Percentiles rank a stretch among this genome's conserved stretches.
Evolutionary conservation across 2,113 vertebrate species (phyloP).

Genomic region (Percopsis transmontana): DNA sequence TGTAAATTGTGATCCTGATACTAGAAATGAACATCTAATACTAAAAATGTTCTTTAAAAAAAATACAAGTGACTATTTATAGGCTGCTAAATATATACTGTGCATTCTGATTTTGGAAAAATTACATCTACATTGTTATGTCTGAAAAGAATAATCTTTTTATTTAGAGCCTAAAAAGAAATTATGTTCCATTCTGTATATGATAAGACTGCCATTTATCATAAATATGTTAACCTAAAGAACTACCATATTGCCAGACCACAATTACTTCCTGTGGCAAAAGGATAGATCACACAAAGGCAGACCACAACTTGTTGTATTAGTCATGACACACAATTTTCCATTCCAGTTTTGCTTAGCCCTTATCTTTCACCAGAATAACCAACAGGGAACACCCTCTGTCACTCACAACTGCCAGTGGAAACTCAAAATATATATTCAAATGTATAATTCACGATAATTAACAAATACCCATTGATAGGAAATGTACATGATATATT

Average conservation of each 20-base stretch:
- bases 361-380: conserved; percentile 65
- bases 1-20: too few species aligned
- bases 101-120: too few species aligned
- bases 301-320: neutral
- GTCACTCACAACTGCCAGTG: conserved; percentile 53
- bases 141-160: too few species aligned
- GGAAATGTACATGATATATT: neutral
- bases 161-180: too few species aligned
- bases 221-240: neutral
- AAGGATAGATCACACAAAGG: neutral
- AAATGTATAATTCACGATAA: neutral
- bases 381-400: conserved; percentile 62
- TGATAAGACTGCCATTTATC: neutral
- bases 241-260: neutral
- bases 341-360: conserved; percentile 31
- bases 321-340: conserved; percentile 58
- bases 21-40: too few species aligned
- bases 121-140: too few species aligned
- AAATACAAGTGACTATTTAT: neutral
- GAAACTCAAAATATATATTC: conserved; percentile 3
- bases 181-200: neutral
- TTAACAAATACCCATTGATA: too few species aligned
- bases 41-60: neutral
- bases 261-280: neutral
- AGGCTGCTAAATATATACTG: neutral